Base-by-base conservation (phyloP, 1,140 invertebrate genomes). In the Marisa cornuarietis region DNA sequence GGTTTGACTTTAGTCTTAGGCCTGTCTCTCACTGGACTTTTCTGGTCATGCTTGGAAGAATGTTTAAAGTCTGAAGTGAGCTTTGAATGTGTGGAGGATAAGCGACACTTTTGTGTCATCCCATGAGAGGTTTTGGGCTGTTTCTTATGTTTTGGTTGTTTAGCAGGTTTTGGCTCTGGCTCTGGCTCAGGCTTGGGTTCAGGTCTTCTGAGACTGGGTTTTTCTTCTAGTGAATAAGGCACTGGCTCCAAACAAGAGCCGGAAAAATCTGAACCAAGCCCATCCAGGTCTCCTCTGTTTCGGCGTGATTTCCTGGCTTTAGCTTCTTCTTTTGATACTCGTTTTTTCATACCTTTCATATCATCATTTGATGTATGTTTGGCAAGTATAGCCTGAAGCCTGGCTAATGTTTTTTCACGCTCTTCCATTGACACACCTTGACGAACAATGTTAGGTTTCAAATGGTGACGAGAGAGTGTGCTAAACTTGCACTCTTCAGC, bases 171-270 rank as follows among this genome's bases (percentile, higher is more conserved):
- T 51, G 63, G 63, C 31, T 22, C 54, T 18, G 63, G 26, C 5
- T 77, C 76, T 58, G 54, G 3, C 49, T 76, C 74, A 3, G 74
- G 76, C 51, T 26, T 51, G n/a, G 65, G 63, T 69, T 77, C 76
- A 52, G 76, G 76, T 42, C 76, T 66, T 26, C 68, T 77, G 16
- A 77, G 68, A 49, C 76, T 77, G 16, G 76, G 76, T 54, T 77
- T 77, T 20, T 77, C 63, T n/a, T 77, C 76, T 52, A 20, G 31
- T 20, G 65, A 63, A 26, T 68, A 77, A 8, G 62, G 31, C n/a
- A 77, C 51, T 31, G 62, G 52, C 51, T 77, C 63, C 76, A 77
- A 51, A 65, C 76, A 77, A 26, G 76, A 77, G n/a, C 76, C 76
- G 0, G 76, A 52, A 63, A 77, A 77, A 54, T 77, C 63, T 58